Conservation (phyloP, 1,140 invertebrate species). For the Drosophila biarmipes region DNA sequence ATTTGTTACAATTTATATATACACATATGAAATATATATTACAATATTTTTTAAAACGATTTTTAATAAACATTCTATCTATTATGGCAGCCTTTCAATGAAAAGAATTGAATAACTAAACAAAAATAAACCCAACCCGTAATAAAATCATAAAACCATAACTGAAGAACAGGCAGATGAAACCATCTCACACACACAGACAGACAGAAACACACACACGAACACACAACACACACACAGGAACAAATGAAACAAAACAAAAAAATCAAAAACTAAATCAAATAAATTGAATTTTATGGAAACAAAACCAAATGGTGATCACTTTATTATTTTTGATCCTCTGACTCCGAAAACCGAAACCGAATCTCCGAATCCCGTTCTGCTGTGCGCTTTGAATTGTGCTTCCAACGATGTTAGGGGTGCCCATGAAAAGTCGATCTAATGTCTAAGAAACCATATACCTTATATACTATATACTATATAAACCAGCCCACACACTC, state of each 20-base stretch:
- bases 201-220: constrained; percentile 5
- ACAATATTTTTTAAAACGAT: constrained; percentile 68
- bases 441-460: constrained; percentile 36
- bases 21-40: constrained; percentile 66
- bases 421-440: constrained; percentile 53
- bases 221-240: constrained; percentile 29
- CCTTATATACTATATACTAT: constrained; percentile 32
- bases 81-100: constrained; percentile 73
- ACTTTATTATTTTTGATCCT: constrained; percentile 68
- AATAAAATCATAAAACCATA: constrained; percentile 40
- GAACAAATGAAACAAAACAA: constrained; percentile 31
- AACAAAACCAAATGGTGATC: constrained; percentile 68
- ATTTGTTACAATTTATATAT: constrained; percentile 75
- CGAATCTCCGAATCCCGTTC: constrained; percentile 31
- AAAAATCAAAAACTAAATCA: constrained; percentile 52
- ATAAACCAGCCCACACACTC: constrained; percentile 24
- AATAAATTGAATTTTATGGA: constrained; percentile 79
- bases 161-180: constrained; percentile 53
- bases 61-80: constrained; percentile 80
- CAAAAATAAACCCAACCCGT: constrained; percentile 19
- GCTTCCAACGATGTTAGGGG: constrained; percentile 77
- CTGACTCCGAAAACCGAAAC: constrained; percentile 45
- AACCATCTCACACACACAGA: constrained; percentile 27
- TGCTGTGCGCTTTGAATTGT: constrained; percentile 78
- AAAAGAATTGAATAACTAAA: constrained; percentile 50